Conservation (phyloP, 2,113 vertebrate genomes). For the Catharus fuscescens region DNA sequence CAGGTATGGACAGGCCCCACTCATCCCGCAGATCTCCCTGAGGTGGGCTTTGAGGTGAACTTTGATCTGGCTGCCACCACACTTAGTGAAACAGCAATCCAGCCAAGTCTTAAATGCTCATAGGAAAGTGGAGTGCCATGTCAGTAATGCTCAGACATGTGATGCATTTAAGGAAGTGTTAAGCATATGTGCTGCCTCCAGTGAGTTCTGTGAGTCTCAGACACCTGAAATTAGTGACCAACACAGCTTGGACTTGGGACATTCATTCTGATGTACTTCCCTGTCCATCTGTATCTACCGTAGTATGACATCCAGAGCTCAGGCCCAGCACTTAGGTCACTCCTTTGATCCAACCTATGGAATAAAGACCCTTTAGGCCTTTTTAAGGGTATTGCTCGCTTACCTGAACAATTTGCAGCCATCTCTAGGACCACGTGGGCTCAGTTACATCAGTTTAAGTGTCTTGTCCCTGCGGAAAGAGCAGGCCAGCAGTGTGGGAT, state of each 20-base stretch:
- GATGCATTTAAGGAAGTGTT: neutral
- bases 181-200: neutral
- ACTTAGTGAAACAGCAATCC: neutral
- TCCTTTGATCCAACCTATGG: neutral
- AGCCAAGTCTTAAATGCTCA: neutral
- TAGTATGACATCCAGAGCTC: neutral
- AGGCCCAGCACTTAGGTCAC: neutral
- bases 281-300: neutral
- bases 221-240: neutral
- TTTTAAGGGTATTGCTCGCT: neutral
- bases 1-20: slow-evolving; percentile 42
- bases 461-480: too few relatives aligned
- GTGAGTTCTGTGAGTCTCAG: neutral
- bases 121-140: neutral
- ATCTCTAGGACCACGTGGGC: accelerated
- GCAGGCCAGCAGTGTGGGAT: neutral
- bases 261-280: neutral
- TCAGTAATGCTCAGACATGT: neutral
- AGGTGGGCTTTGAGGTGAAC: neutral
- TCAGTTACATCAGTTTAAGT: neutral
- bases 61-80: neutral
- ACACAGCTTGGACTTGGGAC: neutral
- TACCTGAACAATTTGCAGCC: neutral
- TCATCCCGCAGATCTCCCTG: neutral
- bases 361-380: neutral